Evolutionary conservation across 2,888 invertebrate genomes (phyloP), one percentile per base, ranked within the genome.

Genomic region (Cryptocephalus primarius): DNA sequence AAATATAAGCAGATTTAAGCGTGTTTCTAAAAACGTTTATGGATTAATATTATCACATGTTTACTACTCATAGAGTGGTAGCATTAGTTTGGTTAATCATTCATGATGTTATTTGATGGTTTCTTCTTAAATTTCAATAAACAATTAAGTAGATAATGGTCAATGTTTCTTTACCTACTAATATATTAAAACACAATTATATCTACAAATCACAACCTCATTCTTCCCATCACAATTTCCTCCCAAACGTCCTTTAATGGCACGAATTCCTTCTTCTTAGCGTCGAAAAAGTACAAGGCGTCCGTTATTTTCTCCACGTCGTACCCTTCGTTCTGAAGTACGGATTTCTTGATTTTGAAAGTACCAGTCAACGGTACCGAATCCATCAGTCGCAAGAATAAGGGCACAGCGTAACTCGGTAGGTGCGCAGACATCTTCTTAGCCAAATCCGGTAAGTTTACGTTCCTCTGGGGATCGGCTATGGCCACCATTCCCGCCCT

Each of bases 401-500:
- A 71, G 1, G 96, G 96, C 13, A 88, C 74, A 1, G 96, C 93
- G 67, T 92, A 96, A 0, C 80, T 64, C 0, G 96, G 91, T 57
- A 96, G 74, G 51, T 80, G 74, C 58, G 77, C 77, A 62, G 82
- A 80, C 40, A 88, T 72, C 45, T 79, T 80, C n/a, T 74, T 70
- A 22, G 81, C 79, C 47, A 89, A 71, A 44, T 72, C 70, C 22
- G 66, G 56, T 54, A 86, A 69, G 59, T 81, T 76, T 45, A 87
- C 66, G 48, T 72, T 67, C 33, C 76, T 72, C 1, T 77, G 70
- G 4, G 79, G 76, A 67, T 89, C 88, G 12, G 85, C 85, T 47
- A 95, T 79, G 13, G 92, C 90, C 13, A 84, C 91, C 95, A 96
- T 96, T 53, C 95, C 95, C 11, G 91, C 93, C 60, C 85, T 80